phyloP scores from a whole-genome alignment of 2,797 vertebrate genomes.

The Crypturellus tataupa region DNA sequence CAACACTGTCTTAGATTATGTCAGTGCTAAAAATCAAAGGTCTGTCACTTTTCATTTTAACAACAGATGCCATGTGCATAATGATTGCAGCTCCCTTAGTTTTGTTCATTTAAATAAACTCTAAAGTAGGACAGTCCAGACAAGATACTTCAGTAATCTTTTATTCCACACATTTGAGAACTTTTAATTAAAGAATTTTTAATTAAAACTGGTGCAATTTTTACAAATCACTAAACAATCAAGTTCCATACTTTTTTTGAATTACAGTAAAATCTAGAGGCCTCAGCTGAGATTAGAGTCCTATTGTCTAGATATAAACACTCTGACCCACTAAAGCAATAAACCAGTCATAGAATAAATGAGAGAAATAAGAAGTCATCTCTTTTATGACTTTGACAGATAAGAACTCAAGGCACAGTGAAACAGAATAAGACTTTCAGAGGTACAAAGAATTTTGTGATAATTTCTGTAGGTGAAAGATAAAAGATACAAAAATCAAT shows the following conservation, averaged over 20 bases:
- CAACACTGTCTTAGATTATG: not conserved
- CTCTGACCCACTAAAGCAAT: not conserved
- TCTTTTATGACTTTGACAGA: not conserved
- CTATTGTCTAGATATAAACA: not conserved
- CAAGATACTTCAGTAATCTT: not conserved
- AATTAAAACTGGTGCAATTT: not conserved
- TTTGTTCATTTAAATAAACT: slow-evolving; percentile 7
- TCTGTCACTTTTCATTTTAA: slow-evolving; percentile 47
- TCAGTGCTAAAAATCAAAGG: slow-evolving; percentile 52
- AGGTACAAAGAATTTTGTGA: not conserved
- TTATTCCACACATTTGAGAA: not conserved
- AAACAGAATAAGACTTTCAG: not conserved
- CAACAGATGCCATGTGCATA: slow-evolving; percentile 1
- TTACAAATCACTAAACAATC: not conserved
- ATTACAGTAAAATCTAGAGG: not conserved
- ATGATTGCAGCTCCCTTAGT: not conserved
- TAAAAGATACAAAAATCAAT: accelerated
- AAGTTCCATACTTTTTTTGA: not conserved
- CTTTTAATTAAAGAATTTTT: not conserved
- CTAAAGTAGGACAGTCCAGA: not conserved
- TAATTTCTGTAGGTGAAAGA: not conserved
- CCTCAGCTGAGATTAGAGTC: not conserved
- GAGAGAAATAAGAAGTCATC: not conserved
- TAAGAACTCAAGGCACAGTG: not conserved
- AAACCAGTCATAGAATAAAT: not conserved